Evolutionary conservation across 2,888 invertebrate species (phyloP), one percentile per base, ranked within the genome.

Genomic region (Petrolisthes cinctipes): DNA sequence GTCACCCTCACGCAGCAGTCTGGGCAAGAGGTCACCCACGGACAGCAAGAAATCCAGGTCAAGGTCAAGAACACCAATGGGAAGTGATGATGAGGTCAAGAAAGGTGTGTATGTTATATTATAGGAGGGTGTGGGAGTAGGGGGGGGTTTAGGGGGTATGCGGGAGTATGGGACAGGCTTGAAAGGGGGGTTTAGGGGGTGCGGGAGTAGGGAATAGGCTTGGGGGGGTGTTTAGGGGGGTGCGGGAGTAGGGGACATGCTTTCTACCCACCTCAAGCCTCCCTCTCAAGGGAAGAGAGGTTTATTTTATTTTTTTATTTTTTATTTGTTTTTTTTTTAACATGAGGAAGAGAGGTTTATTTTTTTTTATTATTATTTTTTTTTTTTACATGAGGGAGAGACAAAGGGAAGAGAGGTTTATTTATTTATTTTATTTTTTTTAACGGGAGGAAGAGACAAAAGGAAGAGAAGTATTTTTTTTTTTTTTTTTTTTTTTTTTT

Each of bases 1-100:
- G 11, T 82, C 89, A 54, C 86, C 83, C 23, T 78, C 51, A n/a
- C 73, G 87, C 53, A 57, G 73, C 17, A 89, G 87, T 11, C 23
- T 53, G 54, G 73, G 57, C 20, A 87, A 84, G 68, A 57, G 82
- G 20, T 86, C 86, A n/a, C 86, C 86, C 7, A 68, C 83, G 14
- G 56, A 71, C 4, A 83, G 82, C 73, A 83, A 73, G 61, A 87
- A 83, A 54, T 86, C 86, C 1, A 57, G 73, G 56, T 83, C 87
- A 23, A 53, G 83, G n/a, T 87, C 87, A 17, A 57, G 80, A 14
- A 82, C 85, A 37, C 88, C 85, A 7, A 57, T 54, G 17, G 76
- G 85, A 61, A 85, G 82, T 68, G 81, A 82, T 23, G 73, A 56
- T 9, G 85, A 82, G 56, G 66, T 51, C 0, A 86, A 78, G 71